Conservation (phyloP, 2,797 vertebrate genomes). For the Petrocephalus sullivani region DNA sequence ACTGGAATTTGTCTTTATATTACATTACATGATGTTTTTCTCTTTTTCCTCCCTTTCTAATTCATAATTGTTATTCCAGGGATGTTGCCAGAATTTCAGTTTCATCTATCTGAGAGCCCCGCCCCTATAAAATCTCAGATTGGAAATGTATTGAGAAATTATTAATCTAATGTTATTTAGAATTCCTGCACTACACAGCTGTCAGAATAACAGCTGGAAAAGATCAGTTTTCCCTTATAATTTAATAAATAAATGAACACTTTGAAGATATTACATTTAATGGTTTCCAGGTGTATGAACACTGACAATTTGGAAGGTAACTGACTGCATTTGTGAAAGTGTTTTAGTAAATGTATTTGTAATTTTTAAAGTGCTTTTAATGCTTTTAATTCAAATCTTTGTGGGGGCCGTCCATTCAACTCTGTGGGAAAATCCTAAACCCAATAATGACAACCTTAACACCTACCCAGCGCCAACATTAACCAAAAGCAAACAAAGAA, state of each 20-base stretch:
- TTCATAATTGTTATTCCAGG: not conserved
- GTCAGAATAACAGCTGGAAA: not conserved
- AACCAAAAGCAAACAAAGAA: too few species aligned
- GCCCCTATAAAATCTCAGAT: not conserved
- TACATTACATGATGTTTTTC: not conserved
- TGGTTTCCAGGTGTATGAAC: not conserved
- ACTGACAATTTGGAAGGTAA: not conserved
- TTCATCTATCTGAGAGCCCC: not conserved
- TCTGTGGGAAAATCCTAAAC: not conserved
- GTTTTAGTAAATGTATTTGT: not conserved
- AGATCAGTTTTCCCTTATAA: not conserved
- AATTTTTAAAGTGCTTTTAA: not conserved
- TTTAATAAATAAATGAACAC: not conserved
- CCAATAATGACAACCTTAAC: not conserved
- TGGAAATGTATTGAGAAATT: constrained; percentile 3
- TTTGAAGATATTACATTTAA: not conserved
- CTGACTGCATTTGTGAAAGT: not conserved
- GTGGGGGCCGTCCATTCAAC: not conserved
- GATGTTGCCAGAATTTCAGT: not conserved
- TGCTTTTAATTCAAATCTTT: not conserved
- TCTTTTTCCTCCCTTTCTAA: not conserved
- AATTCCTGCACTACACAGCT: not conserved
- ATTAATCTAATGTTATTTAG: constrained; percentile 1
- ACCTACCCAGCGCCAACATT: not conserved
- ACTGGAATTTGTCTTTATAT: not conserved